Evolutionary conservation across 2,888 invertebrate genomes (phyloP).

Genomic region (Exocentrus adspersus): DNA sequence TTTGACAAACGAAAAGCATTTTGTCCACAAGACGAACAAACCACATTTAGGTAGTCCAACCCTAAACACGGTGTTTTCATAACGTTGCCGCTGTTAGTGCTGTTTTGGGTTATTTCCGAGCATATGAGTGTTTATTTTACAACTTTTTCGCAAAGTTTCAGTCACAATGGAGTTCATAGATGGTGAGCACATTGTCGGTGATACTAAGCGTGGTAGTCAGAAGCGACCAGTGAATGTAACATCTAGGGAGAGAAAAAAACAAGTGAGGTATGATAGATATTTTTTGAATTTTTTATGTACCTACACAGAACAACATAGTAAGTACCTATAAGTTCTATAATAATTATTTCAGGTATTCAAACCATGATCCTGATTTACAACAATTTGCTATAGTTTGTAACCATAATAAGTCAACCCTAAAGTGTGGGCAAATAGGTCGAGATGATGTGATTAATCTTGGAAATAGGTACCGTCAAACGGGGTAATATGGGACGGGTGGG

Average conservation of each 20-base stretch:
- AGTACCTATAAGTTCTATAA: too few relatives aligned
- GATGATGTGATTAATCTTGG: too few relatives aligned
- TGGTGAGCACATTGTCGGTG: constrained; percentile 23
- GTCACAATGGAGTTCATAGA: constrained; percentile 15
- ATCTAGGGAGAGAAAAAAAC: constrained; percentile 23
- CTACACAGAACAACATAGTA: too few relatives aligned
- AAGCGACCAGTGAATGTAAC: constrained; percentile 15
- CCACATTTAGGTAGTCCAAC: not conserved
- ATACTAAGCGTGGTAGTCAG: constrained; percentile 20
- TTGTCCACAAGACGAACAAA: constrained; percentile 6
- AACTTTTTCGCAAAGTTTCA: not conserved
- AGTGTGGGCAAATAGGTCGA: too few relatives aligned
- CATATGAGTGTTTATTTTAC: not conserved
- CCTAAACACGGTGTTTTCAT: too few relatives aligned
- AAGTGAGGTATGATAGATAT: constrained; percentile 23
- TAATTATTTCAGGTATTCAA: too few relatives aligned
- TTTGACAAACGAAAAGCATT: constrained; percentile 9
- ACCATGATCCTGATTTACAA: too few relatives aligned
- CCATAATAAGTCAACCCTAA: too few relatives aligned
- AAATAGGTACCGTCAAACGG: not conserved
- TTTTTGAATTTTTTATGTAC: not conserved
- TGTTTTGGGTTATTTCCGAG: not conserved
- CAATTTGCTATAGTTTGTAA: too few relatives aligned
- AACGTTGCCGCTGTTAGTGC: constrained; percentile 6
- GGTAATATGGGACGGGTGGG: not conserved